A percentile compares a stretch with the other conserved stretches of the same genome.
Evolutionary conservation across 1,140 invertebrate genomes (phyloP).

Genomic region (Pseudomyrmex dendroicus): DNA sequence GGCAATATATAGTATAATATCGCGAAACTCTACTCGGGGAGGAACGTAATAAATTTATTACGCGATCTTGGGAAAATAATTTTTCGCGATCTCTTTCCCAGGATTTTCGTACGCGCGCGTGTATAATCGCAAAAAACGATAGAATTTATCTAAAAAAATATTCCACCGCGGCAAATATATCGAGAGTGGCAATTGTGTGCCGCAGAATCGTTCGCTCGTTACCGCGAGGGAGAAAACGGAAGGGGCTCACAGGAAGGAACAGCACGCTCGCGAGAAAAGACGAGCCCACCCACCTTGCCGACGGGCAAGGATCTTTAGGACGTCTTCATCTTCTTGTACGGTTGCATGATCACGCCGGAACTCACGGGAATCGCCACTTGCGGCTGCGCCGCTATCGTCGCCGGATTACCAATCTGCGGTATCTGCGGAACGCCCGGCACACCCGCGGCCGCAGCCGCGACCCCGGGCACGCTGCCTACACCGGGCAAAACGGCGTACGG

Average conservation of each 20-base stretch:
- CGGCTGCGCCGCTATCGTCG: constrained; percentile 82
- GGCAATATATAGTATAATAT: neutral
- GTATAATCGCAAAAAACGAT: constrained; percentile 24
- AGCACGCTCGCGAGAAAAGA: constrained; percentile 36
- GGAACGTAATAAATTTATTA: constrained; percentile 18
- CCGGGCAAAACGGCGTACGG: constrained; percentile 81
- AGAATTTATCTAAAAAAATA: constrained; percentile 48
- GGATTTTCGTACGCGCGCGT: neutral
- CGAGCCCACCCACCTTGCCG: constrained; percentile 1
- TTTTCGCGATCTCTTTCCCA: neutral
- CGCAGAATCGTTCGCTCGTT: constrained; percentile 37
- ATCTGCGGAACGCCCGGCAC: constrained; percentile 80
- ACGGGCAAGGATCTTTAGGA: constrained; percentile 86
- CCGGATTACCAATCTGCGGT: constrained; percentile 78
- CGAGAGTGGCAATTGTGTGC: too few species aligned
- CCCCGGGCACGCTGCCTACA: constrained; percentile 76
- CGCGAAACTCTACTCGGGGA: constrained; percentile 7
- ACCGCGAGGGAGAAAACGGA: constrained; percentile 54
- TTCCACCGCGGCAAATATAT: too few species aligned
- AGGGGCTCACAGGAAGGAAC: constrained; percentile 55
- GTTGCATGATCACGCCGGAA: constrained; percentile 89
- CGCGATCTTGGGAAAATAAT: neutral
- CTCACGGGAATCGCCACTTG: constrained; percentile 81
- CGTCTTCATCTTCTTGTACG: constrained; percentile 95
- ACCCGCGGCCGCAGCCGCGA: constrained; percentile 77